These are phyloP conservation scores for Amia ocellicauda DNA, from an alignment of 2,113 vertebrate genomes.

Conservation along the genomic window DNA sequence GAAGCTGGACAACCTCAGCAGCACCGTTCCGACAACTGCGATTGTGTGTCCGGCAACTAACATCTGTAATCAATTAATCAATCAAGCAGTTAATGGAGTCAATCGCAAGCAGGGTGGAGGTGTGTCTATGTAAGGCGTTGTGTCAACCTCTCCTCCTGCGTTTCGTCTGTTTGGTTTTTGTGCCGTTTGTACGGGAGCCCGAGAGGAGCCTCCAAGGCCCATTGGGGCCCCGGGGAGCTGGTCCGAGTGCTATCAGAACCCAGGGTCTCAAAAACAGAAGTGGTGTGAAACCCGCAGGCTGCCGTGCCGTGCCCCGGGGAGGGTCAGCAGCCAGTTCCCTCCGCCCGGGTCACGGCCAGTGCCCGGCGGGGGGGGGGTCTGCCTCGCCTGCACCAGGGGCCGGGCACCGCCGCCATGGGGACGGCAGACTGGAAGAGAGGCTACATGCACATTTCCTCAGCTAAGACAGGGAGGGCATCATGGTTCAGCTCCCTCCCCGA, in stretches of 20 bases:
- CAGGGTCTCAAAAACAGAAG: slow-evolving; percentile 73
- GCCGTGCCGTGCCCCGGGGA: slow-evolving; percentile 46
- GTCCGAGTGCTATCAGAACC: slow-evolving; percentile 46
- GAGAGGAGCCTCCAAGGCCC: slow-evolving; percentile 37
- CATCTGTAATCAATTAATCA: too few species aligned
- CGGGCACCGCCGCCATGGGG: slow-evolving; percentile 67
- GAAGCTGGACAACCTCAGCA: too few species aligned
- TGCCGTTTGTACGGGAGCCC: neutral
- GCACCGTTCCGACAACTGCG: too few species aligned
- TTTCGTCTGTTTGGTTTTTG: neutral
- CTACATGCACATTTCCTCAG: slow-evolving; percentile 67
- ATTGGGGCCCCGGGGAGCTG: slow-evolving; percentile 38
- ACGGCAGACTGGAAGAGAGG: slow-evolving; percentile 62
- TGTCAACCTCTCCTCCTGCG: neutral
- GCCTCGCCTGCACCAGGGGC: slow-evolving; percentile 35
- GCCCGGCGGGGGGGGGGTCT: neutral
- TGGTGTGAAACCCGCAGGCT: slow-evolving; percentile 65
- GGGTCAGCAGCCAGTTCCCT: slow-evolving; percentile 11
- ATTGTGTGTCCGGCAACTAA: too few species aligned
- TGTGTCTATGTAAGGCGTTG: too few species aligned
- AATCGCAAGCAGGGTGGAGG: too few species aligned
- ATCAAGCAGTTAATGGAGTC: too few species aligned
- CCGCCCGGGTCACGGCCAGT: neutral
- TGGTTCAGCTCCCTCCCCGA: slow-evolving; percentile 2
- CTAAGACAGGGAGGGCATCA: slow-evolving; percentile 34